Base-by-base conservation (phyloP, 2,888 invertebrate species). In the Pseudococcus viburni region DNA sequence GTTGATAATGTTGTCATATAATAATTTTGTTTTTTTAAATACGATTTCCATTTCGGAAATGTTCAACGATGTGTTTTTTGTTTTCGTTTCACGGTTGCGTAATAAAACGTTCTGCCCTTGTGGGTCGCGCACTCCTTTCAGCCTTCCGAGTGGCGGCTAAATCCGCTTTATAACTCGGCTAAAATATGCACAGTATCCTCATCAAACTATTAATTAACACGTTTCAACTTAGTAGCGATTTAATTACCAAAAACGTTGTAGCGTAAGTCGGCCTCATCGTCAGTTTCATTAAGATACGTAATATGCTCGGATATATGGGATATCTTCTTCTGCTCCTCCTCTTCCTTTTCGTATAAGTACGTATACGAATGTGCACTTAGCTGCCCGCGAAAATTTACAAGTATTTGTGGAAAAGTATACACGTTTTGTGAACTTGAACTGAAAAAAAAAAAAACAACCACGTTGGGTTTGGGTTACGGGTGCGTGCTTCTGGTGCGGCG, bases 131-230 rank as follows among this genome's bases (percentile, higher is more conserved):
- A 15, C 51, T 51, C 15, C 51, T 12, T 17, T 15, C 17, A 51
- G 15, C 46, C 46, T 46, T 46, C 46, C 12, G 46, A 11, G 46
- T 46, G 46, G 59, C 59, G 59, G 59, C 46, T 51, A 51, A 51
- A 51, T 51, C 51, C 51, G 64, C 11, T 64, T 64, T 11, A 64
- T 64, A 64, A 64, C 64, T 22, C 22, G 19, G 1, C 22, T 64
- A 11, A 22, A 64, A 2, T 22, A 39, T 39, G 8, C 17, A 77
- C 26, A 33, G 64, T 64, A 80, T 42, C 80, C 46, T 80, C 22
- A 80, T 80, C 19, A 80, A 80, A 80, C 80, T 17, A 80, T 80
- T 80, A 80, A 80, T 80, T 80, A 80, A 80, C 80, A 80, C 42
- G 19, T 80, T n/a, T 80, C 7, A 80, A 39, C 80, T 42, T 73